Percentiles rank a stretch among this genome's conserved stretches.
These are phyloP conservation scores for Serrognathus titanus DNA, from an alignment of 2,888 invertebrate genomes.

Conservation along the genomic window DNA sequence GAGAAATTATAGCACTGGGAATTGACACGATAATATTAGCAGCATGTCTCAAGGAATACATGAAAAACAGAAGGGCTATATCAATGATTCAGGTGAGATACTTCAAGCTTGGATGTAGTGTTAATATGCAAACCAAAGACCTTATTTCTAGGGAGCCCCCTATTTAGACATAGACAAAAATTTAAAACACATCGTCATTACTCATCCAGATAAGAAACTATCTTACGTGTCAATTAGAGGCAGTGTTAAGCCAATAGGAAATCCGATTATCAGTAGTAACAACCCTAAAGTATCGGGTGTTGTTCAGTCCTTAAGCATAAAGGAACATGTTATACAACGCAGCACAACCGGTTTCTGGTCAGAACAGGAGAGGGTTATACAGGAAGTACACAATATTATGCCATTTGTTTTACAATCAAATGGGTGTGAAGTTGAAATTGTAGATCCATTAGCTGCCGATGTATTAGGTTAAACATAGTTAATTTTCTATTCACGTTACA, in stretches of 20 bases:
- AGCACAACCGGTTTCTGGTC: conserved; percentile 85
- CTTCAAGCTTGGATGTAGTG: not conserved
- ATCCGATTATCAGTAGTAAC: conserved; percentile 70
- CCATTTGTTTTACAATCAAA: conserved; percentile 70
- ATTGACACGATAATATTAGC: conserved; percentile 73
- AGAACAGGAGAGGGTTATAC: conserved; percentile 74
- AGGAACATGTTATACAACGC: conserved; percentile 79
- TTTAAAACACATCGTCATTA: conserved; percentile 60
- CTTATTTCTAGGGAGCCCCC: conserved; percentile 61
- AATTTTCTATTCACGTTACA: conserved; percentile 3
- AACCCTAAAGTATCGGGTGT: conserved; percentile 73
- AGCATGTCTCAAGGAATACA: conserved; percentile 70
- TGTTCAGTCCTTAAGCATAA: conserved; percentile 73
- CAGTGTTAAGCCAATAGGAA: conserved; percentile 70
- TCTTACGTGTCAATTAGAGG: conserved; percentile 76
- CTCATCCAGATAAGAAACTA: conserved; percentile 61
- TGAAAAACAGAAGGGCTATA: conserved; percentile 69
- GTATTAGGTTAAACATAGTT: conserved; percentile 53
- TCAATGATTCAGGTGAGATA: conserved; percentile 64
- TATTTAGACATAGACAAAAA: conserved; percentile 64
- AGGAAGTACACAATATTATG: conserved; percentile 74
- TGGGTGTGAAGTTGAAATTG: conserved; percentile 66
- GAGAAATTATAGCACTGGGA: conserved; percentile 70
- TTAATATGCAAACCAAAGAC: conserved; percentile 9
- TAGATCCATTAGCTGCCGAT: conserved; percentile 72